Base-by-base conservation (phyloP, 2,888 invertebrate species). In the Eupithecia subumbrata region DNA sequence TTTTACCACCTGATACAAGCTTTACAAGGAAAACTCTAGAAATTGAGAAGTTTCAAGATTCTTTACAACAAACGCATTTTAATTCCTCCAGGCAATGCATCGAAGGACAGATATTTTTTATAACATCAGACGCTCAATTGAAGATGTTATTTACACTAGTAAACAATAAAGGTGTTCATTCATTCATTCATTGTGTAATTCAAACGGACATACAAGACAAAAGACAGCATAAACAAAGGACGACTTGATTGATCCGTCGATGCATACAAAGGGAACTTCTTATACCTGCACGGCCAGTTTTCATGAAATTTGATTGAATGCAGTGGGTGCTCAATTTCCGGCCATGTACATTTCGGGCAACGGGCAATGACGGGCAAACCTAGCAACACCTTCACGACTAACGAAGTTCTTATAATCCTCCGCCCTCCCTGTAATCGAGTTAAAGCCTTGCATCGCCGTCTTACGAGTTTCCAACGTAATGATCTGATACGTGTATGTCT, bases 331-430 rank as follows among this genome's bases (percentile, higher is more conserved):
- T 64, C 5, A 67, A 5, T 40, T 18, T 67, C 67, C 67, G 67
- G 25, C 43, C 9, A 14, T n/a, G 0, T 7, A 22, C 22, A 2
- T 43, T n/a, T 68, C 43, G 16, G 25, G 43, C 68, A 74, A 22
- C n/a, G 56, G 18, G 43, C 74, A 74, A 45, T 43, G 72, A 22
- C n/a, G 56, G 18, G 43, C 74, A 74, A 45, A 87, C 89, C 87
- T 91, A 91, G 90, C 91, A 91, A 92, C 92, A 93, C 93, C 93
- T 93, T 88, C 91, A 90, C 84, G 90, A 87, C 92, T 94, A 94
- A 94, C 93, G 92, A 94, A 94, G 94, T 94, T 94, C 93, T 92
- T 92, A 91, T 92, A 93, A 93, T 92, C 93, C 87, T 85, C 86
- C 86, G 84, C 82, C 84, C 77, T 74, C 78, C 78, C 84, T 83